Evolutionary conservation across 2,888 invertebrate genomes (phyloP).

Genomic region (Stenotaenia linearis): DNA sequence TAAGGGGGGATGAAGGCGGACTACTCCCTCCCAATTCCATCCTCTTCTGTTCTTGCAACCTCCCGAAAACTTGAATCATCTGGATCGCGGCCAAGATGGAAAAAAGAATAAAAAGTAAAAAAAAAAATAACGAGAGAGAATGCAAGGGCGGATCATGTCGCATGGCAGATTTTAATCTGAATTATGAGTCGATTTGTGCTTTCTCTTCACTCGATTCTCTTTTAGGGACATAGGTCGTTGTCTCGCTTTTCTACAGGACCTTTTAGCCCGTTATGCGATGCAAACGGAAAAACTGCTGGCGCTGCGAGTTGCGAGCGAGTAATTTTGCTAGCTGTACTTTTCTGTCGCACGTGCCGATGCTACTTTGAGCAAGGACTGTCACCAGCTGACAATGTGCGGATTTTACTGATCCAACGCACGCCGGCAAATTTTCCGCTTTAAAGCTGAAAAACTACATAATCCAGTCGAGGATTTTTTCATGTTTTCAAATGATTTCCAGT

Average conservation of each 20-base stretch:
- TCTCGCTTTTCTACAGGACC: not conserved
- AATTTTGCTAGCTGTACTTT: not conserved
- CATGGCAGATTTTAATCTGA: slow-evolving; percentile 32
- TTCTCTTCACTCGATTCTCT: slow-evolving; percentile 1
- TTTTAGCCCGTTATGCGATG: not conserved
- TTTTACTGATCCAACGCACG: not conserved
- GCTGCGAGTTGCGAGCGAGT: not conserved
- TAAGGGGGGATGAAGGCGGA: slow-evolving; percentile 1
- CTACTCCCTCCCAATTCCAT: not conserved
- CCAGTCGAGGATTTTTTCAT: no score
- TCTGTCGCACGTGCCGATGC: not conserved
- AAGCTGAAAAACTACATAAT: no score
- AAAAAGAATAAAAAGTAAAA: not conserved
- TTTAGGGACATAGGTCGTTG: not conserved
- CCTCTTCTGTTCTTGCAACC: not conserved
- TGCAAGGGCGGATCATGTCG: slow-evolving; percentile 28
- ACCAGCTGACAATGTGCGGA: not conserved
- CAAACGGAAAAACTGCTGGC: not conserved
- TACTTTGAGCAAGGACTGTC: not conserved
- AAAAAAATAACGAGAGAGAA: not conserved
- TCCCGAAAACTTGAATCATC: not conserved
- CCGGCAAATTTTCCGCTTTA: not conserved
- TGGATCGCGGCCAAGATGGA: not conserved
- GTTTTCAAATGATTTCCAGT: no score
- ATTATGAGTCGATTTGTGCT: slow-evolving; percentile 27